Evolutionary conservation across 2,888 invertebrate species (phyloP), one percentile per base, ranked within the genome.

Genomic region (Alentia gelatinosa): DNA sequence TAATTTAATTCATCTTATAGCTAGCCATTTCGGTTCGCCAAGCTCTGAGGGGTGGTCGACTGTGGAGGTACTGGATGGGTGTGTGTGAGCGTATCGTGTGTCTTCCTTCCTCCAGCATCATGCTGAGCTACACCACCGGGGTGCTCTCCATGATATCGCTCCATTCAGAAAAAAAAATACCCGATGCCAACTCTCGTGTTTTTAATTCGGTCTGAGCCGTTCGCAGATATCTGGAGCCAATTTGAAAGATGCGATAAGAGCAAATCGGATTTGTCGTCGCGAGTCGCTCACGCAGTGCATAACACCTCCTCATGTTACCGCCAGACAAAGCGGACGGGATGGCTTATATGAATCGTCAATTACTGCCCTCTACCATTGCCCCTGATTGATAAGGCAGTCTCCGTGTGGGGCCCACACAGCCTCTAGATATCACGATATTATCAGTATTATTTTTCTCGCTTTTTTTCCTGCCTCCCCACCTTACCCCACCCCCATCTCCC

Each of bases 171-270:
- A n/a, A n/a, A n/a, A n/a, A n/a, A n/a, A n/a, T n/a, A n/a, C n/a
- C n/a, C n/a, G n/a, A n/a, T n/a, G n/a, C n/a, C n/a, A n/a, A 30
- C 30, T 1, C n/a, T 26, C 26, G 30, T 26, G 4, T 26, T 79
- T 79, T 39, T 79, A 79, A 79, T 79, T 79, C 39, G 37, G 37
- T 23, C 15, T 33, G 79, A 79, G 39, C 39, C 5, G n/a, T 37
- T 15, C 74, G 39, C 37, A 39, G 79, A 68, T 35, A 79, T 79
- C 79, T 79, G 79, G 15, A 79, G 39, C 37, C 79, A 79, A 79
- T 79, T 79, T 33, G 79, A 33, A 39, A 39, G 39, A 79, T 39
- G 79, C 37, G 79, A 79, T 79, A 79, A 79, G 79, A 79, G 7
- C 30, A 12, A 79, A 79, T 79, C 37, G n/a, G 79, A n/a, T 79